A percentile compares a stretch with the other conserved stretches of the same genome.
Conservation (phyloP, 92 coral and sea anemone species). For the Bergia puertoricense region DNA sequence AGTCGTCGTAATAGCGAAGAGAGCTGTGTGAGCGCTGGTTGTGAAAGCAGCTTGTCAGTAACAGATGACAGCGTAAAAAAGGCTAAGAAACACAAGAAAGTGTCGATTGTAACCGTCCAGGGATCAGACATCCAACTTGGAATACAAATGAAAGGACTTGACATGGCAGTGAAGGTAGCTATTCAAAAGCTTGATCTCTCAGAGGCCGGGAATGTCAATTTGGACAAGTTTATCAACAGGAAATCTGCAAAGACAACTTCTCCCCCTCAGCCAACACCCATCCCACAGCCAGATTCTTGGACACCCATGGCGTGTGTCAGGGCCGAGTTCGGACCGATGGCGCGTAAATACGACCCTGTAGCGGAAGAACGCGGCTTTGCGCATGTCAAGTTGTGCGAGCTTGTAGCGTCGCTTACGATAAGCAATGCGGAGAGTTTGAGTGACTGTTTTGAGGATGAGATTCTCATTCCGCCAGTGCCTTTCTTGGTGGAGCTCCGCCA, state of each 20-base stretch:
- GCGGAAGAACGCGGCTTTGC: constrained; percentile 93
- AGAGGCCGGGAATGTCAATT: constrained; percentile 73
- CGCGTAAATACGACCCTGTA: constrained; percentile 70
- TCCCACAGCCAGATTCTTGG: constrained; percentile 46
- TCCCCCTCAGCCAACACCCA: constrained; percentile 33
- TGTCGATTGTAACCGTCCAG: constrained; percentile 71
- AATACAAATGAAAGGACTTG: constrained; percentile 72
- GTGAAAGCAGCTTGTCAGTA: constrained; percentile 67
- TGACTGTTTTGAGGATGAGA: constrained; percentile 92
- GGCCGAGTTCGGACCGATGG: constrained; percentile 87
- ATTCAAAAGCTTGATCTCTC: constrained; percentile 65
- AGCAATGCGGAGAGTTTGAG: constrained; percentile 84
- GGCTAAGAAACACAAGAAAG: constrained; percentile 47
- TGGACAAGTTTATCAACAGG: constrained; percentile 79
- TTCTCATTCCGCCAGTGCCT: constrained; percentile 83
- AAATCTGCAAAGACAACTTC: constrained; percentile 65
- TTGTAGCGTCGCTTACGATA: constrained; percentile 63
- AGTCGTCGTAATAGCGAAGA: constrained; percentile 71
- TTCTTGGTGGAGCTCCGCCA: constrained; percentile 68
- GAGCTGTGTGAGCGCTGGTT: constrained; percentile 71
- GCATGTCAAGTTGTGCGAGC: constrained; percentile 63
- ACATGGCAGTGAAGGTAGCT: constrained; percentile 71
- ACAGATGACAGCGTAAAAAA: constrained; percentile 63
- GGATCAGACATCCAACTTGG: constrained; percentile 81
- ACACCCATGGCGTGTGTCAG: constrained; percentile 70